Conservation (phyloP, 2,113 vertebrate genomes). For the human region DNA sequence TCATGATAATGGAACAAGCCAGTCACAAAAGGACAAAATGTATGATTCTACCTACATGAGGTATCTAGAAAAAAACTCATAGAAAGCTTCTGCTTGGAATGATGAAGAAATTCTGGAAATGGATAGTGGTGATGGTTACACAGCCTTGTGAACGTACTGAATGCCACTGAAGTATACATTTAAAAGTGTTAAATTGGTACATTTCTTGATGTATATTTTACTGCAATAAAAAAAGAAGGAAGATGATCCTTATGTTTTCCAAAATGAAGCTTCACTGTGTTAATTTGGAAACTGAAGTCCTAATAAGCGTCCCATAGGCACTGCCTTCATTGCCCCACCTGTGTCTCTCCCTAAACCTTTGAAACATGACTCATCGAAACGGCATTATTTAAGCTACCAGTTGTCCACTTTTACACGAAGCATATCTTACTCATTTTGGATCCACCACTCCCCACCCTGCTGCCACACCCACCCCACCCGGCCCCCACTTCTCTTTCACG, state of each 20-base stretch:
- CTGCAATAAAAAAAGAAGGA: background rate
- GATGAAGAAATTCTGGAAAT: too few species aligned
- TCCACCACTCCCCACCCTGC: background rate
- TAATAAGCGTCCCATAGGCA: accelerated
- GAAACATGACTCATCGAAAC: background rate
- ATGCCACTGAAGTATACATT: background rate
- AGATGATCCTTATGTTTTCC: background rate
- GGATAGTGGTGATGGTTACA: background rate
- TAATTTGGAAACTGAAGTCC: background rate
- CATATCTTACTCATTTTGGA: background rate
- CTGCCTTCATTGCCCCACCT: background rate
- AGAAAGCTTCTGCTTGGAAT: background rate
- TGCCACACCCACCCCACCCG: accelerated
- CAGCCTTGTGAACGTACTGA: too few species aligned
- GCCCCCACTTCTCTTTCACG: accelerated
- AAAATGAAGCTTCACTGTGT: background rate
- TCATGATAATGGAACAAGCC: background rate
- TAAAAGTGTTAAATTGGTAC: background rate
- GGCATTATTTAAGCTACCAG: background rate
- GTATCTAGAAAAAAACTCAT: background rate
- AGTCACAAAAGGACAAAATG: background rate
- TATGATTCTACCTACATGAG: background rate
- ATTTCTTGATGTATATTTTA: background rate
- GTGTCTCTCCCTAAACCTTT: background rate
- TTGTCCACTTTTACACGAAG: background rate